Evolutionary conservation across 2,888 invertebrate species (phyloP), one percentile per base, ranked within the genome.

Genomic region (Encarsia formosa): DNA sequence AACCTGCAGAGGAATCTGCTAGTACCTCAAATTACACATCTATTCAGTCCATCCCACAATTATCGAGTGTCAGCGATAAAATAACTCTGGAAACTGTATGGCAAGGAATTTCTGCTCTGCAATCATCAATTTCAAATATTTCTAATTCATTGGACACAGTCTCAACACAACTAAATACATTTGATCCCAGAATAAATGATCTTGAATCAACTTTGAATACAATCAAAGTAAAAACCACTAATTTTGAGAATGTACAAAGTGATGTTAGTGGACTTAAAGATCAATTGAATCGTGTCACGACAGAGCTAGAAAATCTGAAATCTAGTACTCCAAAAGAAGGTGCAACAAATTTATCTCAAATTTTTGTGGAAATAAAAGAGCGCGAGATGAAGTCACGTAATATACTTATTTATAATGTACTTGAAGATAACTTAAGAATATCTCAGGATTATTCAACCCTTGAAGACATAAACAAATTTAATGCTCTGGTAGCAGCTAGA

Each of bases 41-140:
- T n/a, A n/a, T n/a, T n/a, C n/a, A n/a, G n/a, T n/a, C n/a, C n/a
- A n/a, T n/a, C n/a, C n/a, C n/a, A n/a, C n/a, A n/a, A n/a, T n/a
- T n/a, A n/a, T n/a, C n/a, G n/a, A n/a, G n/a, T n/a, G n/a, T n/a
- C 13, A 9, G 5, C 5, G 38, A 50, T 9, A 49, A 37, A 29
- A 31, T 56, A 15, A 56, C 56, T 4, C 49, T 56, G 18, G 52
- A 53, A 23, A 52, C 52, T 16, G 56, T 56, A 2, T 56, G 56
- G 52, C 29, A 52, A 19, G 56, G 56, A 11, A 52, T 52, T 8
- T 42, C 52, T n/a, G 37, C 42, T 29, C 11, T 56, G 2, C 56
- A 56, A 18, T 26, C 38, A 2, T 46, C 49, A 9, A 50, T 52
- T 37, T 46, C 52, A 2, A 56, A 49, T 40, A 49, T 56, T 29